phyloP scores from a whole-genome alignment of 1,140 invertebrate genomes.

The Stenopsyche tienmushanensis region DNA sequence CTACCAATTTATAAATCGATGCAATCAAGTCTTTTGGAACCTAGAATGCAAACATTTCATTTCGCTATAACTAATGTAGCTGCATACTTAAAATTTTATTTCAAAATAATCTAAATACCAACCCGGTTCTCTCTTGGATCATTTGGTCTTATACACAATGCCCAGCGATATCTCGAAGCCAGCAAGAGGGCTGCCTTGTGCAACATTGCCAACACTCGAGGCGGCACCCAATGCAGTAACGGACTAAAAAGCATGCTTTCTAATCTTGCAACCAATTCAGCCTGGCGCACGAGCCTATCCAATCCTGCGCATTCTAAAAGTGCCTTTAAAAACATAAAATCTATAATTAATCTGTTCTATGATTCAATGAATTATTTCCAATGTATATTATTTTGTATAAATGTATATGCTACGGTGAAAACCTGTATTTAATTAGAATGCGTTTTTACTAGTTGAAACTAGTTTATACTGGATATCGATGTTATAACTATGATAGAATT shows the following conservation, averaged over 20 bases:
- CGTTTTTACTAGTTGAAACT: too few species aligned
- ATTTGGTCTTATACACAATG: constrained; percentile 72
- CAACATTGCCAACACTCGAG: constrained; percentile 62
- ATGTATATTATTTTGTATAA: too few species aligned
- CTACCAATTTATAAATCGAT: constrained; percentile 70
- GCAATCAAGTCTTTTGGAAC: constrained; percentile 73
- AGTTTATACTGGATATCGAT: too few species aligned
- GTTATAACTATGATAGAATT: too few species aligned
- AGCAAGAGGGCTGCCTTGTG: constrained; percentile 70
- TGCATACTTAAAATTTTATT: constrained; percentile 1
- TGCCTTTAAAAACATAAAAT: constrained; percentile 56
- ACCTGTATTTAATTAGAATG: too few species aligned
- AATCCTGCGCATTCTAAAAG: constrained; percentile 78
- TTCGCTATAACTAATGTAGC: background rate
- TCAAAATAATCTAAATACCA: constrained; percentile 11
- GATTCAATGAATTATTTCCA: too few species aligned
- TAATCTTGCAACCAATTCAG: constrained; percentile 74
- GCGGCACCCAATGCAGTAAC: constrained; percentile 65
- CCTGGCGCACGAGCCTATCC: constrained; percentile 75
- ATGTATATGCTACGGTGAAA: too few species aligned
- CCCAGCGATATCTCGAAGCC: constrained; percentile 68
- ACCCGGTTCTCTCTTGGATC: constrained; percentile 73
- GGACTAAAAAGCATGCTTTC: constrained; percentile 80
- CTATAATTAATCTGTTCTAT: background rate
- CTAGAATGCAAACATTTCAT: constrained; percentile 42